A percentile compares a stretch with the other conserved stretches of the same genome.
phyloP scores from a whole-genome alignment of 1,140 invertebrate species.

The Coenobita brevimanus region DNA sequence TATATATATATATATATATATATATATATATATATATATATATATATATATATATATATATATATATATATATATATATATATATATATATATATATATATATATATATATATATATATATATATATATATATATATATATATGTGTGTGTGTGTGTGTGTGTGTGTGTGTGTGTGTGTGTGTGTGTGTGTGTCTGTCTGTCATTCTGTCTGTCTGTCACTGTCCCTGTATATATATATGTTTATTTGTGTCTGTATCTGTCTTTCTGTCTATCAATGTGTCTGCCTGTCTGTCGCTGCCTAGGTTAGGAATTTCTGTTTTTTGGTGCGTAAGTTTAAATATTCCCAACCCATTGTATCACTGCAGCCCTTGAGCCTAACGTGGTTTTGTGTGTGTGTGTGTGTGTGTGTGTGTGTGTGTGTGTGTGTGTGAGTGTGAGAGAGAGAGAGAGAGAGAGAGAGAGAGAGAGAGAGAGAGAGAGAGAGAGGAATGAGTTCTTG shows the following conservation, averaged over 20 bases:
- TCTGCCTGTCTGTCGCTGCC: conserved; percentile 17
- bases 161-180: no score
- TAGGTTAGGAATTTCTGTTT: no score
- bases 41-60: conserved; percentile 5
- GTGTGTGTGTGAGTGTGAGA: not conserved
- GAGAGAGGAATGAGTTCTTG: not conserved
- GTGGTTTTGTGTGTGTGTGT: conserved; percentile 1
- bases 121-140: no score
- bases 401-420: conserved; percentile 27
- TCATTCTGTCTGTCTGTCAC: not conserved
- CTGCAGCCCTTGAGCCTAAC: no score
- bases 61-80: not conserved
- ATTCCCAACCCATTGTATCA: no score
- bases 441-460: not conserved
- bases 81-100: no score
- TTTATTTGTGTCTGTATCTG: not conserved
- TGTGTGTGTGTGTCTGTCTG: no score
- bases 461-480: not conserved
- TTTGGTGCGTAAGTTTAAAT: no score
- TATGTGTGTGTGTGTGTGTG: no score
- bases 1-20: not conserved
- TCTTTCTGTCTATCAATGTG: not conserved
- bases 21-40: not conserved
- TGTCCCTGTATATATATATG: not conserved
- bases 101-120: no score